Evolutionary conservation across 2,888 invertebrate species (phyloP), one percentile per base, ranked within the genome.

Genomic region (Selenia dentaria): DNA sequence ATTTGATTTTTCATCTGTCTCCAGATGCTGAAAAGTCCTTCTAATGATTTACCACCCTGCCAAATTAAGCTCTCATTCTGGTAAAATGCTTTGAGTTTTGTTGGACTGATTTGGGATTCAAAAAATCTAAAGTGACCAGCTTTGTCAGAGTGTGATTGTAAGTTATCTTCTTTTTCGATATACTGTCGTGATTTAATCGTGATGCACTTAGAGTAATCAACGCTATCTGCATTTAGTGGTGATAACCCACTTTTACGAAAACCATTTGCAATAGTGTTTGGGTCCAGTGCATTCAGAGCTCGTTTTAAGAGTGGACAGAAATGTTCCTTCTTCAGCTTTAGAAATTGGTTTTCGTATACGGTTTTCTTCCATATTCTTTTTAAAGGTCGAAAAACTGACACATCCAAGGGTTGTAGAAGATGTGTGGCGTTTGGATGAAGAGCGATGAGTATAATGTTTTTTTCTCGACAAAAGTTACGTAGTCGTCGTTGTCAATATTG

Each of bases 201-300:
- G 1, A 18, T 6, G 6, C 18, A 18, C 6, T 18, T 2, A 2
- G 18, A 22, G 13, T 24, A 22, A 34, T 34, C 33, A 8, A 34
- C 33, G n/a, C 11, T 22, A 34, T 34, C n/a, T 12, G 24, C 33
- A 8, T 34, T 22, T n/a, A 24, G 12, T 11, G 24, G 22, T 8
- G 24, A 24, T 6, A 34, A 34, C 11, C 8, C 24, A 24, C 33
- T 34, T 34, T 22, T 34, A 9, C 33, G 33, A 12, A 34, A 34
- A 10, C 24, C 33, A 34, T 24, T 34, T 12, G 8, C 12, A 22
- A 34, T 24, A 0, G 33, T 12, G 33, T 12, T 24, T 6, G 33
- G 33, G 33, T 34, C 24, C 11, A 34, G n/a, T 22, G 22, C 12
- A 2, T 34, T 12, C 2, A 34, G 33, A 8, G 33, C 33, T 22